Evolutionary conservation across 1,140 invertebrate genomes (phyloP).

Genomic region (Rhagoletis pomonella): DNA sequence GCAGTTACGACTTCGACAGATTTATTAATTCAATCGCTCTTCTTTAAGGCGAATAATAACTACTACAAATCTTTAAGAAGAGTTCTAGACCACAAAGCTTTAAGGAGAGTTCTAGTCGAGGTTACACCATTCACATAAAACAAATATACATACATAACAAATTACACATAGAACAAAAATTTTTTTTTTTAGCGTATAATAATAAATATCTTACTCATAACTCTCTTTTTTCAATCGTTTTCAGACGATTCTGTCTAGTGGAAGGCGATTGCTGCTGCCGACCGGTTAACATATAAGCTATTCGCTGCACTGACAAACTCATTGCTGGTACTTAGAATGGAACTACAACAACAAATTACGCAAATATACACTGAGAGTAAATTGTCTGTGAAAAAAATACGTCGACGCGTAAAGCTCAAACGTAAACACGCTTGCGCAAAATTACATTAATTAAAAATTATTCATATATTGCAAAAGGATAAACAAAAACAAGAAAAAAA

Average conservation of each 20-base stretch:
- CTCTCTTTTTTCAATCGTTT: conserved; percentile 51
- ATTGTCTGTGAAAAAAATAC: conserved; percentile 63
- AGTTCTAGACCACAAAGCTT: no score
- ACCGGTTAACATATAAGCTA: conserved; percentile 27
- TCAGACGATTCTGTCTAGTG: conserved; percentile 73
- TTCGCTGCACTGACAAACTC: conserved; percentile 51
- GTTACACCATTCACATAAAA: no score
- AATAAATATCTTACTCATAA: not conserved
- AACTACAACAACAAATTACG: conserved; percentile 57
- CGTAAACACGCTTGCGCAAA: conserved; percentile 49
- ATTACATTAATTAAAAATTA: not conserved
- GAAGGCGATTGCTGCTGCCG: conserved; percentile 60
- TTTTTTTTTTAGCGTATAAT: no score
- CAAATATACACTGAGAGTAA: conserved; percentile 59
- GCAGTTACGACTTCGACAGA: no score
- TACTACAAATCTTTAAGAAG: no score
- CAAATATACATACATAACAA: no score
- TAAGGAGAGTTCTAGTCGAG: no score
- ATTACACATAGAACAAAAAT: no score
- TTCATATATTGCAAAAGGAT: conserved; percentile 1
- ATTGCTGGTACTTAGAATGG: conserved; percentile 55
- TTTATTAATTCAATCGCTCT: no score
- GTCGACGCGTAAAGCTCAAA: conserved; percentile 56
- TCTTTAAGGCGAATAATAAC: no score
- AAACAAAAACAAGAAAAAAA: conserved; percentile 12